Evolutionary conservation across 2,797 vertebrate genomes (phyloP), one percentile per base, ranked within the genome.

Genomic region (Hirundo rustica): DNA sequence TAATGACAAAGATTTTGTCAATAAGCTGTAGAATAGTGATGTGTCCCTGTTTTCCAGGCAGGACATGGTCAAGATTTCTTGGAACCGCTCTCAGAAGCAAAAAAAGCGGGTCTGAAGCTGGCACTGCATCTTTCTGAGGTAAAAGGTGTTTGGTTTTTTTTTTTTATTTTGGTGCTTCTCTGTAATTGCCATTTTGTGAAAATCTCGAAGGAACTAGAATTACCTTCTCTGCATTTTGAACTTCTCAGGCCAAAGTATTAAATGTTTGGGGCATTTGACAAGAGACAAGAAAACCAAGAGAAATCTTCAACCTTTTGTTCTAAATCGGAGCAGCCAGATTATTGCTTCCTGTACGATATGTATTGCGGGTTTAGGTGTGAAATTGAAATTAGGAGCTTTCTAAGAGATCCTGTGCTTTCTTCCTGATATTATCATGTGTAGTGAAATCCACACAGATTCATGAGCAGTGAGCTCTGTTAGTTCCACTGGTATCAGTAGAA

Each of bases 101-200:
- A 98, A 97, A 99, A 98, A 93, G 96, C 97, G 82, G 99, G 99
- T 62, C 97, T 99, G 45, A 99, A 99, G 97, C 94, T 99, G 96
- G 98, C 99, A 2, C 92, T 99, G 92, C 99, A 99, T 93, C 98
- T 99, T 91, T 98, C 99, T 84, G 99, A 99, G 98, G 99, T 99
- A 98, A 94, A 73, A 9, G 13, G 13, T 38, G 38, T 8, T 38
- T 11, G 11, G 11, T 38, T 38, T 38, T 38, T 38, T 5, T 60
- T 62, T 29, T 82, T 87, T 44, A 11, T 68, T 82, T 65, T 65
- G 13, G 10, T 79, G 9, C 18, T 70, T 66, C 45, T 66, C 50
- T 67, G 10, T 53, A 71, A 48, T 34, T 75, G 2, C 9, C 1
- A 4, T 79, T 75, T 76, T 48, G 68, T 53, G 66, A 89, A 84